phyloP scores from a whole-genome alignment of 2,888 invertebrate genomes.

The Prostheceraeus crozeri region DNA sequence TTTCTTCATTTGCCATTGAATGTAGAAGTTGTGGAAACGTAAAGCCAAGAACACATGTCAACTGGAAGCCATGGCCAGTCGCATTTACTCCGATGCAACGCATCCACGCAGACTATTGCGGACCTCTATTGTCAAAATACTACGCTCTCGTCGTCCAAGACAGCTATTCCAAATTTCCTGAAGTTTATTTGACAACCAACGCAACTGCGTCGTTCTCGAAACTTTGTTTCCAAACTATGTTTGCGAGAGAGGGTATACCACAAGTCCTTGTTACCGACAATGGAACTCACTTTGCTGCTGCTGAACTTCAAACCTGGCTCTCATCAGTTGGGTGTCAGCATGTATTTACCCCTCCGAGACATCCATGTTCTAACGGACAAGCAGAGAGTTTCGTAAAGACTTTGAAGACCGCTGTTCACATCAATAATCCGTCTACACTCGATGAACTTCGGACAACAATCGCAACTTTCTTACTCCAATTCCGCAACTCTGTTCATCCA shows the following conservation, averaged over 20 bases:
- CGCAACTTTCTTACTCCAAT: too few species aligned
- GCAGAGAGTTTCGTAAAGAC: too few species aligned
- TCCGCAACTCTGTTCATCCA: too few species aligned
- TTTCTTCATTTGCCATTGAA: not conserved
- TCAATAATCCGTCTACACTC: too few species aligned
- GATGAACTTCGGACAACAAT: too few species aligned
- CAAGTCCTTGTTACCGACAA: slow-evolving; percentile 2
- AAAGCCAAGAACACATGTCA: slow-evolving; percentile 1
- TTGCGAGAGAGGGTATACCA: slow-evolving; percentile 5
- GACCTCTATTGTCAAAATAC: not conserved
- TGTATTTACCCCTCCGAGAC: too few species aligned
- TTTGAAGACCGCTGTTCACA: too few species aligned
- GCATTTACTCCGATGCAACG: slow-evolving; percentile 14
- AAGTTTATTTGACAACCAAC: slow-evolving; percentile 3
- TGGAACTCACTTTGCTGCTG: slow-evolving; percentile 9
- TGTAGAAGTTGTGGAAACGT: not conserved
- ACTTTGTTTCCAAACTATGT: not conserved
- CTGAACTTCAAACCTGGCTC: not conserved
- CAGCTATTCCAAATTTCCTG: not conserved
- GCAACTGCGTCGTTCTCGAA: not conserved
- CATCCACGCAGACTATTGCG: slow-evolving; percentile 2
- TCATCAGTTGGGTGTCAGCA: slow-evolving; percentile 3
- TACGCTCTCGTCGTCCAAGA: not conserved
- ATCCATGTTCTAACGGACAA: too few species aligned
- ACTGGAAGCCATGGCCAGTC: slow-evolving; percentile 14